Evolutionary conservation across 2,113 vertebrate species (phyloP).

Genomic region (Notothenia coriiceps): DNA sequence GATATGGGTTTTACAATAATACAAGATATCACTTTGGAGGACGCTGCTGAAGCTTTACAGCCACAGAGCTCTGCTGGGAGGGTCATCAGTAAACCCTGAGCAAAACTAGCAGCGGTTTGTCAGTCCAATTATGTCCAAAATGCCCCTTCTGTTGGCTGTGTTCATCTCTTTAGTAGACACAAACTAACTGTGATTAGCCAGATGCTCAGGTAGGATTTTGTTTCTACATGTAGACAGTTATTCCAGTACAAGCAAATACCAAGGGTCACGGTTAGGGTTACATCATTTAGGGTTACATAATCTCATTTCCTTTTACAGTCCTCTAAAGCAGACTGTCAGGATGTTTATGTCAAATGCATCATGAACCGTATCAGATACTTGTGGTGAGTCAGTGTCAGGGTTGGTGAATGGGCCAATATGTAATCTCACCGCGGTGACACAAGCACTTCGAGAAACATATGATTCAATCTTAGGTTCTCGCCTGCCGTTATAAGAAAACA

Average conservation of each 20-base stretch:
- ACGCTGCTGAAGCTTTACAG: conserved; percentile 10
- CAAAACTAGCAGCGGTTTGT: conserved; percentile 47
- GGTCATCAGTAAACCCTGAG: conserved; percentile 47
- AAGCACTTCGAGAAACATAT: conserved; percentile 51
- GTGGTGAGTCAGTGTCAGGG: conserved; percentile 38
- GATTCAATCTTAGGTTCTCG: conserved; percentile 57
- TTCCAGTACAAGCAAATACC: background rate
- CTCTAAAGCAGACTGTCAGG: background rate
- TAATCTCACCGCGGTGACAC: conserved; percentile 53
- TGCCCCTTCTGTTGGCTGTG: conserved; percentile 25
- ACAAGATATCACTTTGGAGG: conserved; percentile 10
- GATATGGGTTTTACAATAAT: conserved; percentile 29
- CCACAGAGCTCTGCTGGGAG: conserved; percentile 19
- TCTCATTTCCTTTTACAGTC: background rate
- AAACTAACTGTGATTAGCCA: conserved; percentile 37
- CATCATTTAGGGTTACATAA: background rate
- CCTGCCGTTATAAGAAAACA: conserved; percentile 43
- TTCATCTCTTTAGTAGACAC: conserved; percentile 29
- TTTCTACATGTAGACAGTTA: background rate
- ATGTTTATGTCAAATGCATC: conserved; percentile 31
- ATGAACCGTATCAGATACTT: conserved; percentile 30
- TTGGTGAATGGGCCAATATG: conserved; percentile 43
- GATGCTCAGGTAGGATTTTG: background rate
- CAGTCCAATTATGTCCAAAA: conserved; percentile 53
- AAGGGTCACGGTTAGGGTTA: background rate